Base-by-base conservation (phyloP, 1,140 invertebrate genomes). In the Cardiocondyla obscurior region DNA sequence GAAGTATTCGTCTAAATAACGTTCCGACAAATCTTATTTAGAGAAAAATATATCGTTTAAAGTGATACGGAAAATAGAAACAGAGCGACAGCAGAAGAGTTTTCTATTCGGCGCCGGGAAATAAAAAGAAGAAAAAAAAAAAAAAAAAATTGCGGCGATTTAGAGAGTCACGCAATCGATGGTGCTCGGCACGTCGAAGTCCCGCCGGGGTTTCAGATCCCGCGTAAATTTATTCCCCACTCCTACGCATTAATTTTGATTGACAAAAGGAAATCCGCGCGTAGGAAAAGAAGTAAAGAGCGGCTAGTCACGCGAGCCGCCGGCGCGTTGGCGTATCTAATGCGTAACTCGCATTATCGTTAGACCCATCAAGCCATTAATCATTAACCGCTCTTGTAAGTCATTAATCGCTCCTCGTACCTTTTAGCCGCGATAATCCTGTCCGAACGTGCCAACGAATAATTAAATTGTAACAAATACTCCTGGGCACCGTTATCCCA, bases 311-410 rank as follows among this genome's bases (percentile, higher is more conserved):
- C 44, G 67, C 67, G 14, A 70, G n/a, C 36, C 30, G 6, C n/a
- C n/a, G n/a, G 28, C 67, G 30, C n/a, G 67, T 19, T 70, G 46
- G 28, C 46, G 44, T 36, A 70, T 70, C 46, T 33, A 53, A 70
- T 22, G 19, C 28, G 30, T 2, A 30, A 36, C 65, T 51, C n/a
- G 6, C 44, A 25, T 51, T 44, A 53, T 70, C 39, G 16, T 58
- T 42, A 10, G 19, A 33, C 16, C 19, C 36, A 51, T 36, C 49
- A 30, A 39, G 16, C 33, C 67, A 12, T 55, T 55, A 57, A 39
- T 72, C 51, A 19, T 55, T 55, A 25, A 36, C n/a, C 8, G 33
- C 19, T 53, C 12, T 36, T n/a, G n/a, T n/a, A n/a, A n/a, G n/a
- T n/a, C n/a, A n/a, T n/a, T n/a, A n/a, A n/a, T n/a, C n/a, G n/a